Conservation (phyloP, 2,113 vertebrate species). For the Henicopernis longicauda region DNA sequence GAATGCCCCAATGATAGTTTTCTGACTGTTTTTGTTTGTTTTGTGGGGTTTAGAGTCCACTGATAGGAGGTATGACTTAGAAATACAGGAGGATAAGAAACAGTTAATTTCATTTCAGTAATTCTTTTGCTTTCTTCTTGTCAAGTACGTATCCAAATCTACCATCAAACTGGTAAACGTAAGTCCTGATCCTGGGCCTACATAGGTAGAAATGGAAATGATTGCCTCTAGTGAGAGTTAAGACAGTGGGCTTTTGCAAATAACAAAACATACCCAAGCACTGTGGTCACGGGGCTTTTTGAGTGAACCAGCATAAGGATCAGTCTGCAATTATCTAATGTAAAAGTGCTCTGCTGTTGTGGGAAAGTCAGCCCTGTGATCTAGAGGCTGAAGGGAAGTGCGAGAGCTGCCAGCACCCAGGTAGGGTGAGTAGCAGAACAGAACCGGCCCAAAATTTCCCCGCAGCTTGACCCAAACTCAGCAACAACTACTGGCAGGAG, state of each 20-base stretch:
- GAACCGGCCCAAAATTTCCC: not conserved
- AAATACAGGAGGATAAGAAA: not conserved
- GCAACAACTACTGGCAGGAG: not conserved
- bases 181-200: not conserved
- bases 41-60: not conserved
- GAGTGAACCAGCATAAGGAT: not conserved
- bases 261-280: not conserved
- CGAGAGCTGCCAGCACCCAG: not conserved
- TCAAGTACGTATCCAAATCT: not conserved
- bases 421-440: not conserved
- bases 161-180: not conserved
- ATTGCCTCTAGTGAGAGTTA: not conserved
- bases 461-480: not conserved
- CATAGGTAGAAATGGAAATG: not conserved
- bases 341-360: not conserved
- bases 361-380: not conserved
- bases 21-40: not conserved
- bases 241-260: not conserved
- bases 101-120: not conserved
- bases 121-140: not conserved
- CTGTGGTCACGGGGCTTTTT: not conserved
- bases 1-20: not conserved
- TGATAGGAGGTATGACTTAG: not conserved
- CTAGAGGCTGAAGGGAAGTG: not conserved
- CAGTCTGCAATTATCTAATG: not conserved